phyloP scores from a whole-genome alignment of 35 echinoderm and acorn worm species.

The Patiria miniata region DNA sequence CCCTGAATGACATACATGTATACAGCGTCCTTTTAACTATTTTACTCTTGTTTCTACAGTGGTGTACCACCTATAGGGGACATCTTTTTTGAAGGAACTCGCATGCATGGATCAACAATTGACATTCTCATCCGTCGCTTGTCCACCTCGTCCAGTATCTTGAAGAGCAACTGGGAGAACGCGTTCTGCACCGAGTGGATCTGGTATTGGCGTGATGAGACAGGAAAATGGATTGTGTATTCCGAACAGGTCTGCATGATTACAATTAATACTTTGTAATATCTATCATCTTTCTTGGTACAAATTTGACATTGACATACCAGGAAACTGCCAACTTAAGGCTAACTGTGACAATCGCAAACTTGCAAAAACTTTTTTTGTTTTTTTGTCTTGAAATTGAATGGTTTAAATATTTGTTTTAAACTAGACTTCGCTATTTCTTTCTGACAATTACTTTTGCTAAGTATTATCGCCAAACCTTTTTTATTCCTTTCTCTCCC shows the following conservation, averaged over 20 bases:
- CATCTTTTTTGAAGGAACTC: not conserved
- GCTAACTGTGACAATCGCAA: too few species aligned
- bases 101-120: not conserved
- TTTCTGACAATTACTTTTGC: not conserved
- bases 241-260: not conserved
- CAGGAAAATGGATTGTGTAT: slow-evolving; percentile 22
- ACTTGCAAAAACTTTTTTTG: too few species aligned
- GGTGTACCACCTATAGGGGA: not conserved
- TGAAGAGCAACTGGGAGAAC: not conserved
- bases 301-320: too few species aligned
- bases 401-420: too few species aligned
- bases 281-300: too few species aligned
- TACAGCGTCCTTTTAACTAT: not conserved
- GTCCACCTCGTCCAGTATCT: slow-evolving; percentile 3
- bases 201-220: slow-evolving; percentile 36
- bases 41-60: not conserved
- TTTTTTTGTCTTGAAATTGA: too few species aligned
- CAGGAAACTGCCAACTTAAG: too few species aligned
- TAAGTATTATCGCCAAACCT: not conserved
- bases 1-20: too few species aligned
- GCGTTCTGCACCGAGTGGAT: slow-evolving; percentile 34
- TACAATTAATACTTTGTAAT: too few species aligned
- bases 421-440: too few species aligned
- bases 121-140: not conserved
- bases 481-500: not conserved